phyloP scores from a whole-genome alignment of 2,888 invertebrate genomes.

The Leptopilina myrica region DNA sequence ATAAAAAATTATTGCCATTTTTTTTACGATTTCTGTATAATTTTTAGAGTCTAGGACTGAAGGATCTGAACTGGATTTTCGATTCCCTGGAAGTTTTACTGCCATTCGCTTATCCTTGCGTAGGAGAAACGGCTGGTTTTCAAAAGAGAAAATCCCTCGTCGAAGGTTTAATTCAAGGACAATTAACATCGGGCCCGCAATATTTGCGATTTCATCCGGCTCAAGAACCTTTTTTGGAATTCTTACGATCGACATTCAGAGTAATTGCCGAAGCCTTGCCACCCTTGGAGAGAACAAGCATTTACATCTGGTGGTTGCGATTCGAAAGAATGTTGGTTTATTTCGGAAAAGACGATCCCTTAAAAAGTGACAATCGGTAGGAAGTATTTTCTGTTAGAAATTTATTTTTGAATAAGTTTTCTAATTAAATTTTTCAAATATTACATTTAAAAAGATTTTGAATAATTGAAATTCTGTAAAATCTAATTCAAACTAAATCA shows the following conservation, averaged over 20 bases:
- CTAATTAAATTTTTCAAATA: too few relatives aligned
- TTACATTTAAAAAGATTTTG: too few relatives aligned
- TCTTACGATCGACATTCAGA: conserved; percentile 78
- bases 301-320: conserved; percentile 82
- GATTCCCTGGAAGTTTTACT: conserved; percentile 70
- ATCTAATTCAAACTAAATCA: too few relatives aligned
- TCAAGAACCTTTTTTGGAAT: conserved; percentile 80
- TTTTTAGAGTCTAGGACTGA: conserved; percentile 63
- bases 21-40: not conserved
- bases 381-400: conserved; percentile 8
- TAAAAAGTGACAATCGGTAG: conserved; percentile 72
- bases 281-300: conserved; percentile 77
- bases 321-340: conserved; percentile 80
- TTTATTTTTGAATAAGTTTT: too few relatives aligned
- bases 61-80: conserved; percentile 65
- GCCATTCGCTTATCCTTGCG: conserved; percentile 67
- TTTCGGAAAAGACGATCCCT: conserved; percentile 75
- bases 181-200: conserved; percentile 80
- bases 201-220: conserved; percentile 80
- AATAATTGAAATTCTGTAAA: too few relatives aligned
- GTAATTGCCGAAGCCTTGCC: conserved; percentile 78
- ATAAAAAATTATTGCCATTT: too few relatives aligned
- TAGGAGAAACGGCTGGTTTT: conserved; percentile 64
- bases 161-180: conserved; percentile 67
- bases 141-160: conserved; percentile 62